phyloP scores from a whole-genome alignment of 2,797 vertebrate species.

The Enteromius paludinosus region DNA sequence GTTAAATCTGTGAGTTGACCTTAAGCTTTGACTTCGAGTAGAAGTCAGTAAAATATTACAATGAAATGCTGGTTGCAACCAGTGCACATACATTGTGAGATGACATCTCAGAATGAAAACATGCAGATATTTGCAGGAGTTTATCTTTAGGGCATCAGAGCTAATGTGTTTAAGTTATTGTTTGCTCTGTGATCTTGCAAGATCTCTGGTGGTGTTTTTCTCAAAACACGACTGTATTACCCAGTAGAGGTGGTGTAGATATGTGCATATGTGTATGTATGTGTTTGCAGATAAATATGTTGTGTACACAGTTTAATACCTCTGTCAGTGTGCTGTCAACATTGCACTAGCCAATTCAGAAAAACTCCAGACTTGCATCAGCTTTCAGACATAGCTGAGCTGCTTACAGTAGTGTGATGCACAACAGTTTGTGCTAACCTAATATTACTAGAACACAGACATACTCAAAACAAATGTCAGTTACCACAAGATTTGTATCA shows the following conservation, averaged over 20 bases:
- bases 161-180: conserved; percentile 20
- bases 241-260: not conserved
- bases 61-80: not conserved
- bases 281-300: conserved; percentile 29
- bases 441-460: not conserved
- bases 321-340: conserved; percentile 17
- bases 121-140: not conserved
- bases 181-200: conserved; percentile 4
- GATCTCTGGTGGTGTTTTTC: conserved; percentile 37
- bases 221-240: conserved; percentile 13
- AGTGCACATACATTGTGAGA: not conserved
- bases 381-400: conserved; percentile 14
- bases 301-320: conserved; percentile 27
- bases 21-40: not conserved
- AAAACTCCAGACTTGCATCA: conserved; percentile 8
- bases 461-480: not conserved
- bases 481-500: conserved; percentile 11
- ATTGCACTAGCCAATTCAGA: not conserved
- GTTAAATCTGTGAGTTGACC: not conserved
- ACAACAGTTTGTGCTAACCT: not conserved
- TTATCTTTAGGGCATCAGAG: conserved; percentile 30
- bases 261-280: conserved; percentile 20
- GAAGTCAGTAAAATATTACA: not conserved
- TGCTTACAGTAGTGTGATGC: not conserved
- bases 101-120: conserved; percentile 13